Evolutionary conservation across 2,797 vertebrate genomes (phyloP).

Genomic region (Gambelia wislizenii): DNA sequence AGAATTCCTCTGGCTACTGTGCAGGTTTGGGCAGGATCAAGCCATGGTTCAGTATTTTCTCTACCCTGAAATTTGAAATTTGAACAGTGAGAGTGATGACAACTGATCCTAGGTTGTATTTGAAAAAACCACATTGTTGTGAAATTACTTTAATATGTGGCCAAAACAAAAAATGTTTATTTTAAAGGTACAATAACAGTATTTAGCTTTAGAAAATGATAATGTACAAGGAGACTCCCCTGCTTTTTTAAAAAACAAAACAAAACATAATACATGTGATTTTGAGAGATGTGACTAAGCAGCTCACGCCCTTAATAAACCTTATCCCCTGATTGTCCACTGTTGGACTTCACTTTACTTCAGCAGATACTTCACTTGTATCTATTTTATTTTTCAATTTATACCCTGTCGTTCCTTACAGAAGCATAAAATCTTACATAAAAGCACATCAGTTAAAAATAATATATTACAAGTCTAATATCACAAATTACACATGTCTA

Average conservation of each 20-base stretch:
- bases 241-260: neutral
- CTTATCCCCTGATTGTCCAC: neutral
- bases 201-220: neutral
- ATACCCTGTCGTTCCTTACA: no score
- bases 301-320: no score
- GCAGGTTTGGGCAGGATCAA: constrained; percentile 69
- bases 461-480: no score
- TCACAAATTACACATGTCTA: no score
- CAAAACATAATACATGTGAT: neutral
- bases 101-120: neutral
- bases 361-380: neutral
- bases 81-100: constrained; percentile 26
- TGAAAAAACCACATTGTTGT: neutral
- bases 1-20: constrained; percentile 49
- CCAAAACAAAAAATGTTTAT: neutral
- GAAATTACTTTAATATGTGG: neutral
- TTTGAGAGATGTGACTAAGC: neutral
- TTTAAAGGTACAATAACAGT: neutral
- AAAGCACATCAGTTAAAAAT: no score
- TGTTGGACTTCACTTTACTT: no score
- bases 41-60: constrained; percentile 45
- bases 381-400: neutral
- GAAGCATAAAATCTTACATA: no score
- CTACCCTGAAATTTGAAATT: constrained; percentile 55
- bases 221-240: neutral